Conservation (phyloP, 30 jellyfish, hydroid and myxozoan genomes). For the Haliclystus octoradiatus region DNA sequence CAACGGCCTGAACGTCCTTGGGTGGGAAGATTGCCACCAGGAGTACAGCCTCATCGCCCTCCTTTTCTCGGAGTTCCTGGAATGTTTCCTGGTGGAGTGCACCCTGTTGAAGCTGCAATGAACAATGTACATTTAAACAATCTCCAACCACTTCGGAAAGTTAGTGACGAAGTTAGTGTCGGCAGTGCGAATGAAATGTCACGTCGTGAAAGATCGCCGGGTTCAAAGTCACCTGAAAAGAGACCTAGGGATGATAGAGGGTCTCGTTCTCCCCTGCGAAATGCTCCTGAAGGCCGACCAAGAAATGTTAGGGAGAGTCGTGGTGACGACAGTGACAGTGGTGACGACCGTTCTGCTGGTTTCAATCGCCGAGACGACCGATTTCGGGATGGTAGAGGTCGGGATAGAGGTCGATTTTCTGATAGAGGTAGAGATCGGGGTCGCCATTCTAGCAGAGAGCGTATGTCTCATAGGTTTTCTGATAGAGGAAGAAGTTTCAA, state of each 20-base stretch:
- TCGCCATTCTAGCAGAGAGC: constrained; percentile 9
- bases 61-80: background rate
- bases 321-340: background rate
- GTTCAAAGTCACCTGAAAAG: background rate
- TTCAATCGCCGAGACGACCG: background rate
- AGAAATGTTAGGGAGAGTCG: background rate
- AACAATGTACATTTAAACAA: background rate
- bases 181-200: too few relatives aligned
- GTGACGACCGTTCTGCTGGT: background rate
- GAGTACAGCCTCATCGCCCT: background rate
- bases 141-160: too few relatives aligned
- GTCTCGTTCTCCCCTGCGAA: background rate
- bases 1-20: constrained; percentile 12
- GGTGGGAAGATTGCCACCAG: constrained; percentile 8
- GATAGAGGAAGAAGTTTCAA: constrained; percentile 51
- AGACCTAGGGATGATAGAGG: constrained; percentile 4
- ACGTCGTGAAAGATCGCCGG: too few relatives aligned
- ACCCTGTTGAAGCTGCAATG: background rate
- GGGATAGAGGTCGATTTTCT: background rate
- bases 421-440: constrained; percentile 21
- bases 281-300: too few relatives aligned
- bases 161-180: too few relatives aligned
- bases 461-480: constrained; percentile 30
- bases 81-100: background rate
- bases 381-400: background rate